Percentiles rank a stretch among this genome's conserved stretches.
phyloP scores from a whole-genome alignment of 2,888 invertebrate genomes.

The Acrobeloides nanus region DNA sequence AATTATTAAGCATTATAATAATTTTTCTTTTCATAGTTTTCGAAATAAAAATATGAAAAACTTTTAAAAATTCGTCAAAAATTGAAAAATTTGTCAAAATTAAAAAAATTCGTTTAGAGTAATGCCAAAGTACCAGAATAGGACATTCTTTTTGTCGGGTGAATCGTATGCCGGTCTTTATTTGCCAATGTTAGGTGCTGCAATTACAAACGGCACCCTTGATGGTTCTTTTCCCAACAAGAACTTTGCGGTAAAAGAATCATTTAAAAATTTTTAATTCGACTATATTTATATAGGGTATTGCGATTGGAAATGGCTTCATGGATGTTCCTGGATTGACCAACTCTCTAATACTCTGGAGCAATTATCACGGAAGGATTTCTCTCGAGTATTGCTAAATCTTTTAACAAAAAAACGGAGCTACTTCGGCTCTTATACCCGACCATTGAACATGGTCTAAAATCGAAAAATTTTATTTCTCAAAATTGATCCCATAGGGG shows the following conservation, averaged over 20 bases:
- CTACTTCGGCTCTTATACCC: too few relatives aligned
- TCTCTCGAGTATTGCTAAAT: conserved; percentile 34
- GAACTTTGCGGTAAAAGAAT: not conserved
- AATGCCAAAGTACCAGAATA: not conserved
- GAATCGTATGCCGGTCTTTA: conserved; percentile 10
- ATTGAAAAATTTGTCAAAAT: too few relatives aligned
- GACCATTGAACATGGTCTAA: too few relatives aligned
- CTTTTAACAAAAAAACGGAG: too few relatives aligned
- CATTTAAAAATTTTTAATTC: too few relatives aligned
- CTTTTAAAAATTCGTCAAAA: too few relatives aligned
- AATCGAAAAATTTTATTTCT: too few relatives aligned
- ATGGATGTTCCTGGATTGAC: conserved; percentile 37
- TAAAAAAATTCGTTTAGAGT: too few relatives aligned
- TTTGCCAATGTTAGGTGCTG: conserved; percentile 5
- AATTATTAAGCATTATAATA: not conserved
- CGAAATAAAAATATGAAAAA: too few relatives aligned
- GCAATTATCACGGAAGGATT: conserved; percentile 43
- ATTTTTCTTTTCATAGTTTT: not conserved
- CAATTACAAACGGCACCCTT: not conserved
- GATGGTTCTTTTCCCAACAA: conserved; percentile 4
- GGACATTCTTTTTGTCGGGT: not conserved
- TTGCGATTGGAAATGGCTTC: conserved; percentile 50
- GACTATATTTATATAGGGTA: too few relatives aligned
- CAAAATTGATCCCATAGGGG: too few relatives aligned
- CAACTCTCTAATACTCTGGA: conserved; percentile 41